Conservation (phyloP, 2,888 invertebrate species). For the Caenorhabditis zanzibari region DNA sequence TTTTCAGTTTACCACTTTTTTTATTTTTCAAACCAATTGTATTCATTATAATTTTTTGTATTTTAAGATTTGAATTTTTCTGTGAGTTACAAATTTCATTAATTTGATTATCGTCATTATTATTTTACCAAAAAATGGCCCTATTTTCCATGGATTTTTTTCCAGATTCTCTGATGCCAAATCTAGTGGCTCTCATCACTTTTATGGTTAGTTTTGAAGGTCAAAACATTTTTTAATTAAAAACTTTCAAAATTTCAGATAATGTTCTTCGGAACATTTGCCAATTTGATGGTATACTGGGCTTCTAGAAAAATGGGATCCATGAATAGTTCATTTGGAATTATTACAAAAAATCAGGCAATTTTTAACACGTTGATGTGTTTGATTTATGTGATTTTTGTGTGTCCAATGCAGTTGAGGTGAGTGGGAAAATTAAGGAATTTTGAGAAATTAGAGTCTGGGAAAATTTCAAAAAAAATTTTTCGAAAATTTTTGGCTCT, state of each 20-base stretch:
- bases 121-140: no score
- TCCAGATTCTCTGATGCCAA: neutral
- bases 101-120: no score
- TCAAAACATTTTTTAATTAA: neutral
- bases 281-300: conserved; percentile 18
- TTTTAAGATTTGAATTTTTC: neutral
- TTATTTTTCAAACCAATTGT: neutral
- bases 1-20: neutral
- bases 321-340: conserved; percentile 45
- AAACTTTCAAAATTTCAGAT: conserved; percentile 1
- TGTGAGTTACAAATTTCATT: no score
- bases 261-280: neutral
- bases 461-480: no score
- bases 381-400: conserved; percentile 26
- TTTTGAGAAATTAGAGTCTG: no score
- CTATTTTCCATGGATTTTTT: no score
- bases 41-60: neutral
- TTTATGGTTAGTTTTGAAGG: neutral
- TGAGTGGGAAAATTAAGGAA: no score
- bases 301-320: conserved; percentile 25
- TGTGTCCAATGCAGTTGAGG: conserved; percentile 46
- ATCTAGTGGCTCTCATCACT: conserved; percentile 9
- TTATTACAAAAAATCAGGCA: conserved; percentile 36
- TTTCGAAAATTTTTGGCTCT: no score
- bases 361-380: conserved; percentile 24